Evolutionary conservation across 2,888 invertebrate species (phyloP), one percentile per base, ranked within the genome.

Genomic region (Ectemnius lituratus): DNA sequence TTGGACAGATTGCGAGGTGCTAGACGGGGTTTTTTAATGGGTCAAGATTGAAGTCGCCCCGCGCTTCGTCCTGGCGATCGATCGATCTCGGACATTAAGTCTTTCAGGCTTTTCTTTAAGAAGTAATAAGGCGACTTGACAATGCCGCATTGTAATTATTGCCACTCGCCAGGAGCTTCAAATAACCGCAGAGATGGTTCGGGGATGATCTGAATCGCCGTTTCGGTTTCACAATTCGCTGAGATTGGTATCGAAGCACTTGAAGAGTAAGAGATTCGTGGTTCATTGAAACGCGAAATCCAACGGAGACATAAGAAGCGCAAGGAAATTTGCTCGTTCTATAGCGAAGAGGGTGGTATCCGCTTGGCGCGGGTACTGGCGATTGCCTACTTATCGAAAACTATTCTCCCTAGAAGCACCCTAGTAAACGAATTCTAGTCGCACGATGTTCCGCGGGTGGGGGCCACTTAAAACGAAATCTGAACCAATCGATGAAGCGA

Each of bases 1-100:
- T 71, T 74, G 76, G 79, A 79, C 73, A 72, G 76, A 79, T 71
- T 65, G 66, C 81, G 46, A 62, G 62, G 28, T 13, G 65, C 61
- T 68, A 8, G 60, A 14, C 14, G 23, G 47, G 46, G 64, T 37
- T 52, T 52, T 52, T 52, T 52, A 52, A 52, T 52, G 16, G 52
- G 52, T 14, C 52, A 14, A 14, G 52, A 52, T 16, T 52, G n/a
- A 1, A 52, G 16, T 52, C 16, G 52, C 52, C 2, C n/a, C 5
- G 16, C 52, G 52, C 8, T 16, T 52, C 5, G 6, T 23, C n/a
- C n/a, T 52, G 16, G 16, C 8, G 4, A 14, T 6, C 45, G 61
- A 62, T 46, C 61, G 61, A 62, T 62, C 13, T 23, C 3, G 16
- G 16, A 14, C 23, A 60, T 60, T 60, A 23, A 60, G 14, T n/a